Evolutionary conservation across 2,113 vertebrate species (phyloP).

Genomic region (Thunnus maccoyii): DNA sequence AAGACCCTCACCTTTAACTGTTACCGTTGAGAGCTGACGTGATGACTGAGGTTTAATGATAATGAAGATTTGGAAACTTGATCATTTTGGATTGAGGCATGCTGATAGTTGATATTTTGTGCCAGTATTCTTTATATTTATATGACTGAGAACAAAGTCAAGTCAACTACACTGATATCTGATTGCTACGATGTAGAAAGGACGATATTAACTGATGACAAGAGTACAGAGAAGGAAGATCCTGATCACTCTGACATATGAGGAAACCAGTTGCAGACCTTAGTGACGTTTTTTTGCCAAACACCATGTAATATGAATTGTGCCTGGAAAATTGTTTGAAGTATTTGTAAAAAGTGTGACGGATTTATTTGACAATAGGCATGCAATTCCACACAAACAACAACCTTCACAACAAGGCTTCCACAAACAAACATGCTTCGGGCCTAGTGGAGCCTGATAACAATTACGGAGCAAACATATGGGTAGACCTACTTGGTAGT

Average conservation of each 20-base stretch:
- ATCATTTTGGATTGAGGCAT: slow-evolving; percentile 1
- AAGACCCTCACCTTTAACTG: neutral
- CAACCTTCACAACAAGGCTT: slow-evolving; percentile 3
- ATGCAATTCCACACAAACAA: slow-evolving; percentile 13
- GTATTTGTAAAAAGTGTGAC: slow-evolving; percentile 8
- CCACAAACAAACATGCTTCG: slow-evolving; percentile 30
- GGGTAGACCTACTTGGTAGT: slow-evolving; percentile 11
- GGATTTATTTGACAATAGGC: slow-evolving; percentile 29
- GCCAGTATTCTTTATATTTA: slow-evolving; percentile 15
- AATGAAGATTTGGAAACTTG: neutral
- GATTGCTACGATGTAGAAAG: neutral
- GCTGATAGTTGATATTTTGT: neutral
- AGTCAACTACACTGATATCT: neutral
- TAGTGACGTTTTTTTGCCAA: slow-evolving; percentile 16
- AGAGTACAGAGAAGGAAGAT: neutral
- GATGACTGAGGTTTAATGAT: neutral
- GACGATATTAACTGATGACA: neutral
- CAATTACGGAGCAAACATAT: slow-evolving; percentile 35
- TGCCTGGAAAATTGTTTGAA: slow-evolving; percentile 20
- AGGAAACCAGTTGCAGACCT: neutral
- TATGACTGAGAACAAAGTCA: slow-evolving; percentile 3
- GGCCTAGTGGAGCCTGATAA: slow-evolving; percentile 19
- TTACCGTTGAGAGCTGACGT: neutral
- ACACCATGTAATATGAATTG: slow-evolving; percentile 35
- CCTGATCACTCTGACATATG: neutral